Conservation (phyloP, 2,797 vertebrate species). For the Gobionotothen gibberifrons region DNA sequence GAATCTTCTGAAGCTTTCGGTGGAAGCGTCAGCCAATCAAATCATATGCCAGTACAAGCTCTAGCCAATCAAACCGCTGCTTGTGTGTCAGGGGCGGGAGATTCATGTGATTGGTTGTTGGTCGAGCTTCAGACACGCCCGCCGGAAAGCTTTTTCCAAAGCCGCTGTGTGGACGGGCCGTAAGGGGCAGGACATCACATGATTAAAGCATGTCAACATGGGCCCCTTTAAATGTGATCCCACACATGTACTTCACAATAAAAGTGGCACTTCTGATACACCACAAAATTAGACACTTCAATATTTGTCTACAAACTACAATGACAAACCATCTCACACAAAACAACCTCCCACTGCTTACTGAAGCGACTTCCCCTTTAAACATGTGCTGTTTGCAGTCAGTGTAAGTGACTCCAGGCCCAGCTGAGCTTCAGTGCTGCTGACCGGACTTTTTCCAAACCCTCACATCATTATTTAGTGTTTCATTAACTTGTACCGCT, state of each 20-base stretch:
- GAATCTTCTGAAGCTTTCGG: too few species aligned
- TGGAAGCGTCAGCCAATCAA: too few species aligned
- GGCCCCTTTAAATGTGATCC: not conserved
- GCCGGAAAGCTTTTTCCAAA: too few species aligned
- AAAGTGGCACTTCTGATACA: slow-evolving; percentile 18
- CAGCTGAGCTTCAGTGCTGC: slow-evolving; percentile 12
- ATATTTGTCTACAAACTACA: slow-evolving; percentile 19
- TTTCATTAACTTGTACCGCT: slow-evolving; percentile 17
- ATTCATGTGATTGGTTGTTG: too few species aligned
- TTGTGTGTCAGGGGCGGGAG: too few species aligned
- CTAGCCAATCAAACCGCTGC: too few species aligned
- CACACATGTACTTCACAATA: not conserved
- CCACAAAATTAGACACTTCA: not conserved
- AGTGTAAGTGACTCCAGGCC: not conserved
- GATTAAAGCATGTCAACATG: too few species aligned
- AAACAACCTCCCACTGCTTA: not conserved
- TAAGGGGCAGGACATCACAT: too few species aligned
- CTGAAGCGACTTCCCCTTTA: not conserved
- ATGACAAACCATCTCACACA: not conserved
- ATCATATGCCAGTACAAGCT: too few species aligned
- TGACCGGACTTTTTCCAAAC: not conserved
- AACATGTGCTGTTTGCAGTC: not conserved
- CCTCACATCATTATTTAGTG: slow-evolving; percentile 8
- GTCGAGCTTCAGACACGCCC: too few species aligned
- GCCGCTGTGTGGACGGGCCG: too few species aligned